A percentile compares a stretch with the other conserved stretches of the same genome.
These are phyloP conservation scores for Chironomus striatipennis DNA, from an alignment of 1,140 invertebrate species.

Conservation along the genomic window DNA sequence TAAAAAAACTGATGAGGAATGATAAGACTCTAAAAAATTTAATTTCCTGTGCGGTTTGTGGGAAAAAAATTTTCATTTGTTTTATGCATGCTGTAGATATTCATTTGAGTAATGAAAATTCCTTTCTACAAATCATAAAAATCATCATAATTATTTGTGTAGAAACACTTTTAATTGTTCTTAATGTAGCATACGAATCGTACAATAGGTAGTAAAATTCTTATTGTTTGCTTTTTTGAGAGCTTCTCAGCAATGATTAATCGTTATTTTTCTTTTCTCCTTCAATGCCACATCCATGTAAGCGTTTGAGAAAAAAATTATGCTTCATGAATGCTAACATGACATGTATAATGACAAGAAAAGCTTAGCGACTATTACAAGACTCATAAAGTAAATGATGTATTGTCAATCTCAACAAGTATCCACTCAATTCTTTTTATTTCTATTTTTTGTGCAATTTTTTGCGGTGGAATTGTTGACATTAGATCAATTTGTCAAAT, in stretches of 20 bases:
- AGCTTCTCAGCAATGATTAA: not conserved
- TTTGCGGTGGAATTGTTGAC: not conserved
- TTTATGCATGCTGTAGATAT: not conserved
- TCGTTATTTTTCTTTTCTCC: not conserved
- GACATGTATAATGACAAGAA: not conserved
- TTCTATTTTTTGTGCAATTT: not conserved
- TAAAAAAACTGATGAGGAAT: not conserved
- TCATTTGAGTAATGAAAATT: not conserved
- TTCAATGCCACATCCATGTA: not conserved
- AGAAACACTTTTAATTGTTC: not conserved
- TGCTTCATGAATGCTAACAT: not conserved
- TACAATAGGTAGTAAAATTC: not conserved
- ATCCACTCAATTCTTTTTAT: not conserved
- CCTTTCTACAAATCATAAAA: not conserved
- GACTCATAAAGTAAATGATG: not conserved
- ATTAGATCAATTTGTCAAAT: not conserved
- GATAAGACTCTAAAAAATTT: not conserved
- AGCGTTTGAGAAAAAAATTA: not conserved
- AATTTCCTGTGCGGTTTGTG: conserved; percentile 5
- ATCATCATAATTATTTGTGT: not conserved
- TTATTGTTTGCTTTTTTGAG: not conserved
- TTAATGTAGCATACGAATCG: not conserved
- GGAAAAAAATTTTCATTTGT: not conserved
- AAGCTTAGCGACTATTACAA: not conserved
- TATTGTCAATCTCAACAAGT: conserved; percentile 9